phyloP scores from a whole-genome alignment of 2,797 vertebrate genomes.

The Enteromius unitaeniatus region DNA sequence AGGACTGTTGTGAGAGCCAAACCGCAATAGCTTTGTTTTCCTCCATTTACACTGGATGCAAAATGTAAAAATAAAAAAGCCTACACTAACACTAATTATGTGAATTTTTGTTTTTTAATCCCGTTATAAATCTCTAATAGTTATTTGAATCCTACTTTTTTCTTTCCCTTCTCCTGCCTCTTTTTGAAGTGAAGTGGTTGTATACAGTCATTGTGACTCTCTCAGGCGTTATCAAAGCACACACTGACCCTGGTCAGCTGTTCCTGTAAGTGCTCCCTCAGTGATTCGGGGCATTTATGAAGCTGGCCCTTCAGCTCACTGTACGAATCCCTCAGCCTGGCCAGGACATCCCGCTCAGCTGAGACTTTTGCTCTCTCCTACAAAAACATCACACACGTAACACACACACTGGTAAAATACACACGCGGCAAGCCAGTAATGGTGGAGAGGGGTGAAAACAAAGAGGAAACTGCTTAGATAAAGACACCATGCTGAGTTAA shows the following conservation, averaged over 20 bases:
- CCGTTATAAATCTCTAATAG: neutral
- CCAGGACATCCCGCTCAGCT: conserved; percentile 92
- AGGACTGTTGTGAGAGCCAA: neutral
- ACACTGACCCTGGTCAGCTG: conserved; percentile 98
- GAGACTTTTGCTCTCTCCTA: conserved; percentile 98
- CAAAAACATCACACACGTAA: conserved; percentile 79
- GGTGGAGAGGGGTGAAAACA: conserved; percentile 40
- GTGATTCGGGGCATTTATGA: conserved; percentile 97
- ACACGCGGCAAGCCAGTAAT: conserved; percentile 42
- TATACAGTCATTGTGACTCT: conserved; percentile 46
- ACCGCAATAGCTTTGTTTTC: neutral
- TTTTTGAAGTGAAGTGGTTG: conserved; percentile 10
- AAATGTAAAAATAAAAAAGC: neutral
- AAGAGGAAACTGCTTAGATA: conserved; percentile 45
- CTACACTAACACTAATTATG: neutral
- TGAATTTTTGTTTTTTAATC: neutral
- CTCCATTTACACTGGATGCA: neutral
- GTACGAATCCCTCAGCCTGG: conserved; percentile 92
- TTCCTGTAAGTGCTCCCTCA: conserved; percentile 96
- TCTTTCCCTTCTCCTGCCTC: conserved; percentile 8
- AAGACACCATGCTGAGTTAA: conserved; percentile 36
- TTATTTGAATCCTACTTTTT: conserved; percentile 1
- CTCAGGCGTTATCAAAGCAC: conserved; percentile 34
- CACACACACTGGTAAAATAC: conserved; percentile 52
- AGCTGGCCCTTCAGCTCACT: conserved; percentile 97